Base-by-base conservation (phyloP, 2,113 vertebrate genomes). In the Marmota flaviventris region DNA sequence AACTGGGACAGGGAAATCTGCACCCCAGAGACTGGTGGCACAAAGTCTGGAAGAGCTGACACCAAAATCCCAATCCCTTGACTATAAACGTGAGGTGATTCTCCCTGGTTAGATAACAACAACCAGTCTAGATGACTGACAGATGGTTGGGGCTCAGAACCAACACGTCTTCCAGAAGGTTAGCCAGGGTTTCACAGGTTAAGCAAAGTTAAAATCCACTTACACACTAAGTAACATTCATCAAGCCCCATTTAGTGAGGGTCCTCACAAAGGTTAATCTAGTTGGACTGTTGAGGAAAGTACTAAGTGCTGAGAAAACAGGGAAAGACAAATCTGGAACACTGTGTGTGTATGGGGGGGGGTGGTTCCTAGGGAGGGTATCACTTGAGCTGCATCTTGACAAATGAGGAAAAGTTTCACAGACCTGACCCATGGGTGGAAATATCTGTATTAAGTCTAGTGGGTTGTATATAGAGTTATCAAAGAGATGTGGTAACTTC, bases 11-110 rank as follows among this genome's bases (percentile, higher is more conserved):
- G 65, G 65, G 48, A 65, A n/a, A 34, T 91, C 89, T 86, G 92
- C 51, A 85, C 96, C 85, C 77, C 94, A 77, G 77, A 75, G 27
- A 53, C 73, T 67, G 89, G 69, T 90, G 97, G 90, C 86, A 89
- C 93, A 91, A 93, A 95, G 67, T 11, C 20, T 25, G 90, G 63
- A 96, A 76, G 42, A 56, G 32, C 32, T 11, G 27, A 93, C 8
- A 51, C 5, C 65, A 95, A 92, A 92, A 72, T 45, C 72, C 72
- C 34, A 91, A 65, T 94, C 95, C 84, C 95, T 96, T 89, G 93
- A 96, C 96, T 95, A 93, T 96, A 94, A 88, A 70, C 75, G 11
- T 39, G 12, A 93, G 87, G 75, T 93, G 84, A 45, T 4, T 79
- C 89, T 78, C 92, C 82, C 16, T 6, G 85, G 95, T 63, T 67